Base-by-base conservation (phyloP, 1,140 invertebrate species). In the Drosophila bocki region DNA sequence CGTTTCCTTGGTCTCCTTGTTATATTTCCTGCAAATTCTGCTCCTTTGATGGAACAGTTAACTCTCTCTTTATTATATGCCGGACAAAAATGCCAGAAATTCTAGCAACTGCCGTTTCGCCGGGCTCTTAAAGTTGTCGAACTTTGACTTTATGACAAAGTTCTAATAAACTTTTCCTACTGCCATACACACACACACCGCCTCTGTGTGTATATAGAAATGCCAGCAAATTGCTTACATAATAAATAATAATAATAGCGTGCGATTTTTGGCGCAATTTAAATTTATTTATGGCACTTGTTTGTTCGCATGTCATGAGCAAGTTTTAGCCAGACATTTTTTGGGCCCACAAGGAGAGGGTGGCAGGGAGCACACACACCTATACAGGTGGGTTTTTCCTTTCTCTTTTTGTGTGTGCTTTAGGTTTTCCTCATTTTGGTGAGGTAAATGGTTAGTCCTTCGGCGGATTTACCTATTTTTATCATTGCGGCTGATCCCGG, bases 171-270 rank as follows among this genome's bases (percentile, higher is more conserved):
- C 61, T 80, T 79, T 58, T 44, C 9, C 53, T 41, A 32, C 37
- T 42, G 33, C 32, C 29, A 2, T 26, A 1, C 26, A 29, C 32
- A 41, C 22, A 63, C 39, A 37, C 44, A n/a, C 19, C 37, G 11
- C 51, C 41, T 7, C 6, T 3, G 47, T 22, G 22, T 8, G 47
- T 48, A 50, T 45, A 64, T 32, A 78, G 57, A 71, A 82, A 87
- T 82, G 75, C 70, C 75, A 68, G 83, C 79, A 86, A 86, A 86
- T 87, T 82, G 83, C 82, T 87, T 82, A 69, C 83, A 86, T 88
- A 86, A 86, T 88, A 86, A 86, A 86, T 87, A 86, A 83, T 88
- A 86, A 88, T 87, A 86, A 88, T 88, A 83, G 67, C 80, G 84
- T 86, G 83, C 80, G 83, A 88, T 86, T 88, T 88, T 86, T 86